phyloP scores from a whole-genome alignment of 2,113 vertebrate genomes.

The Caretta caretta region DNA sequence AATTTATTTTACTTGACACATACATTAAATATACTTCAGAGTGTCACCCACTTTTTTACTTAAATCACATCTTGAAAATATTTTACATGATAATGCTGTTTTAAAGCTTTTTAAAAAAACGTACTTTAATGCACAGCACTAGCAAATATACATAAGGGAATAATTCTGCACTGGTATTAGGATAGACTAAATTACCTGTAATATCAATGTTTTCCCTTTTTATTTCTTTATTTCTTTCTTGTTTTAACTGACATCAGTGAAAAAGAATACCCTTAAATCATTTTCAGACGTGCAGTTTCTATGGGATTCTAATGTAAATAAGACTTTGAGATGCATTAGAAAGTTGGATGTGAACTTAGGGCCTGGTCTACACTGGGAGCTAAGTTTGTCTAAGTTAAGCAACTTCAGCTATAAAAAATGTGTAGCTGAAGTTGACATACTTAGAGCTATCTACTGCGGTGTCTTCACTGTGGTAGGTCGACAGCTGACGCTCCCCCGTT shows the following conservation, averaged over 20 bases:
- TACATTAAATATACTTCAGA: too few relatives aligned
- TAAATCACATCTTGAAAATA: too few relatives aligned
- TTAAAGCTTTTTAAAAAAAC: background rate
- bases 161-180: background rate
- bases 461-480: too few relatives aligned
- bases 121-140: rapidly evolving
- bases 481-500: too few relatives aligned
- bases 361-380: too few relatives aligned
- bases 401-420: too few relatives aligned
- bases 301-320: background rate
- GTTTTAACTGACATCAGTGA: background rate
- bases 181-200: background rate
- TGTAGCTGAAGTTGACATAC: too few relatives aligned
- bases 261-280: background rate
- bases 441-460: too few relatives aligned
- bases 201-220: background rate
- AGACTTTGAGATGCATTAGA: background rate
- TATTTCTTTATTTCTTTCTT: background rate
- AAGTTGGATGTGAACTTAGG: background rate
- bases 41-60: too few relatives aligned
- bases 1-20: too few relatives aligned
- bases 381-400: too few relatives aligned
- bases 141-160: background rate
- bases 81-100: background rate
- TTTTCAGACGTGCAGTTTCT: rapidly evolving